Percentiles rank a stretch among this genome's conserved stretches.
Conservation (phyloP, 1,140 invertebrate species). For the Aphidius gifuensis region DNA sequence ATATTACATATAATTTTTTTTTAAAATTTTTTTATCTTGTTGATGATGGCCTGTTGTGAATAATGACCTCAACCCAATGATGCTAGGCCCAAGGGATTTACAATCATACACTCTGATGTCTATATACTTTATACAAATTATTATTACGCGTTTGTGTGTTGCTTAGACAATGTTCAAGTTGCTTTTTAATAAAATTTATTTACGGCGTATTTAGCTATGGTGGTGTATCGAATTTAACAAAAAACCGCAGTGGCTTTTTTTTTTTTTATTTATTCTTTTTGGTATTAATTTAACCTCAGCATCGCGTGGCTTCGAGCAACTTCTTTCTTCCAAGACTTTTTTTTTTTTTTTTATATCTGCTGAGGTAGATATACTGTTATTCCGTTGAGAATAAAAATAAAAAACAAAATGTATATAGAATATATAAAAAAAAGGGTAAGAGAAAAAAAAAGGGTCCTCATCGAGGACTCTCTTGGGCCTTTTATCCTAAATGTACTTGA, state of each 20-base stretch:
- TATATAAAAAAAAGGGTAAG: background rate
- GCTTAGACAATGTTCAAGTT: too few species aligned
- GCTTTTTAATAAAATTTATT: too few species aligned
- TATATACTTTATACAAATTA: too few species aligned
- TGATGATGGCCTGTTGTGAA: too few species aligned
- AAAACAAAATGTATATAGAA: slow-evolving; percentile 1
- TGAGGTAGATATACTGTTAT: slow-evolving; percentile 13
- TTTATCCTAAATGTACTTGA: slow-evolving; percentile 1
- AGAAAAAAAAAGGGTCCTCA: background rate
- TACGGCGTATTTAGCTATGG: too few species aligned
- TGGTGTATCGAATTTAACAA: slow-evolving; percentile 13
- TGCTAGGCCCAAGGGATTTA: too few species aligned
- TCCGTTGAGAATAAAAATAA: slow-evolving; percentile 7
- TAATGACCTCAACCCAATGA: too few species aligned
- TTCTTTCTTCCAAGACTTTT: slow-evolving; percentile 8
- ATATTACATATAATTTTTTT: too few species aligned
- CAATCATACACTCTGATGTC: too few species aligned
- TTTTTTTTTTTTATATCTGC: background rate
- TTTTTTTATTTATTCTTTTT: slow-evolving; percentile 3
- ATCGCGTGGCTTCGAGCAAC: background rate
- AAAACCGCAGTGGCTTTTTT: slow-evolving; percentile 7
- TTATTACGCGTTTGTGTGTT: too few species aligned
- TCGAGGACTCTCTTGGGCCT: slow-evolving; percentile 5
- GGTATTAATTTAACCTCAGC: background rate
- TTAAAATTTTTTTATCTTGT: too few species aligned